Evolutionary conservation across 2,113 vertebrate species (phyloP), one percentile per base, ranked within the genome.

Genomic region (Calonectris borealis): DNA sequence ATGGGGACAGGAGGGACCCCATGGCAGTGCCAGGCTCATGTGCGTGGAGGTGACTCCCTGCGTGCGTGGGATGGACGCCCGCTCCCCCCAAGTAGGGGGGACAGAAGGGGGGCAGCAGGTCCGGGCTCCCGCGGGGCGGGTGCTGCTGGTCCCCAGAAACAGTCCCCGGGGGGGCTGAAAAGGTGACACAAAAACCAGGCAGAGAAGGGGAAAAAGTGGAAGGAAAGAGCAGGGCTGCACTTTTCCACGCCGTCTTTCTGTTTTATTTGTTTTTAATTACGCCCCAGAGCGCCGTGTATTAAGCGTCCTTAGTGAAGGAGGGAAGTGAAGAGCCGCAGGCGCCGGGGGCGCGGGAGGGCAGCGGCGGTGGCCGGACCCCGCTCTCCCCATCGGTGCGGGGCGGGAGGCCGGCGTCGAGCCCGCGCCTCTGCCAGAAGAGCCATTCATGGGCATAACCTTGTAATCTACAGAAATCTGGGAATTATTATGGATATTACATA

Each of bases 401-500:
- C 0, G 0, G 69, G 65, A 89, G 51, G 55, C 16, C 11, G 1
- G 54, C 2, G 0, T 1, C 3, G 20, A 92, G 48, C 46, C 51
- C 4, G 1, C 3, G 0, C 58, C 71, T 78, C 60, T 7, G 2
- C 52, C 55, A 60, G 70, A 51, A 40, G 57, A 87, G 83, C 27
- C 1, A 4, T 51, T 68, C 26, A 1, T 15, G 14, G 66, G 34
- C 65, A 48, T 14, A 90, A 26, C 82, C 75, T 79, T 69, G 90
- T 83, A 88, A 90, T 68, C 88, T 86, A 76, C 70, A 72, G 75
- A 87, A 92, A 90, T 76, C 84, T 77, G 68, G 87, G 72, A 93
- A 83, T 93, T 86, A 86, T 86, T 83, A 69, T n/a, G 90, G 92
- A 65, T 86, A 72, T 72, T 89, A 86, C 68, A 81, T 64, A 93